These are phyloP conservation scores for Gyps fulvus DNA, from an alignment of 2,113 vertebrate genomes.

Conservation along the genomic window DNA sequence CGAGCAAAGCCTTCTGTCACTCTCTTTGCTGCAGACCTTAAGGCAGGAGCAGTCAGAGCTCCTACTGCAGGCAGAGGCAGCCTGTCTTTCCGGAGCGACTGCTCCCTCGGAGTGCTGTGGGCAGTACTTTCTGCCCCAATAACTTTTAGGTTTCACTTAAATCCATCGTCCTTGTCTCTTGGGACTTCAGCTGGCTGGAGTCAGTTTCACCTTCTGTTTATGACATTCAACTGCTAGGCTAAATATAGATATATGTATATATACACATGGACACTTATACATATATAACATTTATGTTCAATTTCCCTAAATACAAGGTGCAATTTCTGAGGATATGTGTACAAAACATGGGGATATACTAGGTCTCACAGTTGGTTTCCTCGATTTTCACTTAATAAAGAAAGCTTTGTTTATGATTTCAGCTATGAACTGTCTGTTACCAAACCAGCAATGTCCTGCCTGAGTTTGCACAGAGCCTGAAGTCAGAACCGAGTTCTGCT, in stretches of 20 bases:
- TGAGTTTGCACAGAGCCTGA: not conserved
- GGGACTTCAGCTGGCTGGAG: not conserved
- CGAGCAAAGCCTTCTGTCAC: not conserved
- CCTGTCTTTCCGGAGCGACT: not conserved
- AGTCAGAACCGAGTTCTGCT: not conserved
- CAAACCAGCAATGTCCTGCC: not conserved
- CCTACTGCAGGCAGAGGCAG: not conserved
- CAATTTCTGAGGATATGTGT: not conserved
- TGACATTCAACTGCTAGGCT: not conserved
- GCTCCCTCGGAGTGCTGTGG: not conserved
- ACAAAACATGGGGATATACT: not conserved
- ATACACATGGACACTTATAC: accelerated
- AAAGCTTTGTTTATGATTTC: not conserved
- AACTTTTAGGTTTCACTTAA: constrained; percentile 1
- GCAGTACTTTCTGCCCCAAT: not conserved
- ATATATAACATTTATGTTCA: not conserved
- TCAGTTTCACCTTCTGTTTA: not conserved
- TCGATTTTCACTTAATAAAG: not conserved
- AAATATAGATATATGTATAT: not conserved
- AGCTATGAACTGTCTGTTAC: not conserved
- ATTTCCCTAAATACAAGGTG: not conserved
- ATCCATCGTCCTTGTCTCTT: not conserved
- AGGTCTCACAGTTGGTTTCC: not conserved
- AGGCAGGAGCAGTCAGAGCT: not conserved
- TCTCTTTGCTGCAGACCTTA: not conserved